Evolutionary conservation across 2,797 vertebrate genomes (phyloP).

Genomic region (Streptopelia turtur): DNA sequence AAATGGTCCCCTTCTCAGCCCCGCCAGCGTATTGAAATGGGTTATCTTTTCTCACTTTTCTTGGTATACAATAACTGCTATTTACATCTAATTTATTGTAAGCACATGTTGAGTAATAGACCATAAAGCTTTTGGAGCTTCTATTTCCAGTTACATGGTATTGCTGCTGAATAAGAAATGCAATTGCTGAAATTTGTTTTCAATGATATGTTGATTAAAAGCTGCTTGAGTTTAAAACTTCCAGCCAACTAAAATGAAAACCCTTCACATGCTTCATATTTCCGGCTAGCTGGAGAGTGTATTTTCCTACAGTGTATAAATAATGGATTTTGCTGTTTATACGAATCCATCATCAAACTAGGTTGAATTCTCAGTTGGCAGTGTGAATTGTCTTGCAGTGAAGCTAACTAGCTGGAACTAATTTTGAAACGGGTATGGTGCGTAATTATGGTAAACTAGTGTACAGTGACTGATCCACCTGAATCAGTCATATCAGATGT

Average conservation of each 20-base stretch:
- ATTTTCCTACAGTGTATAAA: constrained; percentile 81
- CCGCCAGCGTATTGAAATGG: constrained; percentile 21
- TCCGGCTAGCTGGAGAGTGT: constrained; percentile 67
- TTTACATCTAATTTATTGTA: constrained; percentile 74
- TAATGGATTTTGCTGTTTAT: constrained; percentile 81
- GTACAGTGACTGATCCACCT: constrained; percentile 61
- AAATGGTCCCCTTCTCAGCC: constrained; percentile 19
- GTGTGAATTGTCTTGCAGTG: constrained; percentile 79
- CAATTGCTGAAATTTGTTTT: constrained; percentile 78
- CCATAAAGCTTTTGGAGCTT: constrained; percentile 73
- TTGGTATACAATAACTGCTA: constrained; percentile 53
- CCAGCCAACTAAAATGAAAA: constrained; percentile 76
- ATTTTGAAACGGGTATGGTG: constrained; percentile 76
- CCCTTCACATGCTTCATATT: constrained; percentile 70
- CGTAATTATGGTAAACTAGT: constrained; percentile 64
- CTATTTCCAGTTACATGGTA: constrained; percentile 79
- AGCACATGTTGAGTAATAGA: constrained; percentile 72
- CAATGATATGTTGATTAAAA: constrained; percentile 80
- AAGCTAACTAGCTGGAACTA: constrained; percentile 84
- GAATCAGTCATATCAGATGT: neutral
- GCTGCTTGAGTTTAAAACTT: constrained; percentile 79
- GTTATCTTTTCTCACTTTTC: constrained; percentile 44
- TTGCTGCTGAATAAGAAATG: constrained; percentile 65
- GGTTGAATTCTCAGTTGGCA: constrained; percentile 75
- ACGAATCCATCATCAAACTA: constrained; percentile 80